Evolutionary conservation across 2,797 vertebrate genomes (phyloP), one percentile per base, ranked within the genome.

Genomic region (Tarsius wallacei): DNA sequence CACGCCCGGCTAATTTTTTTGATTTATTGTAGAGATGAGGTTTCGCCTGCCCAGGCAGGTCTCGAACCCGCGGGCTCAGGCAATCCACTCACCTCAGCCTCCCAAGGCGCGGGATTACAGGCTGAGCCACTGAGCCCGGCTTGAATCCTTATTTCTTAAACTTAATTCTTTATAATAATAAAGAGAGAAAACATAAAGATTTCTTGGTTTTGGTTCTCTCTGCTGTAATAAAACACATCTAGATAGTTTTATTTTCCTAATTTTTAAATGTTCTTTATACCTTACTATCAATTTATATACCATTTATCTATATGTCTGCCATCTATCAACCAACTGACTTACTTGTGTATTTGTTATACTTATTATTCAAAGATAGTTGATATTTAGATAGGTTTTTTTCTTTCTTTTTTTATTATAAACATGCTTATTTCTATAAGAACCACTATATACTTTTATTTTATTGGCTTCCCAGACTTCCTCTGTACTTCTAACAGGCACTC

Each of bases 111-210:
- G n/a, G n/a, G n/a, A n/a, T n/a, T n/a, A n/a, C n/a, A n/a, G n/a
- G n/a, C n/a, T n/a, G n/a, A n/a, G n/a, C n/a, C n/a, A n/a, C n/a
- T n/a, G n/a, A n/a, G n/a, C n/a, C n/a, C n/a, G n/a, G n/a, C n/a
- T n/a, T n/a, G 1, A 92, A 36, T 84, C 17, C 9, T 91, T 28
- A 86, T 80, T 68, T 93, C 77, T 91, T 24, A 86, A 76, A 53
- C 3, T 76, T 57, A 73, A 53, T 59, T 87, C 80, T 91, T 28
- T 15, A 49, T 80, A 90, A 14, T 24, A 6, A 63, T n/a, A 91
- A 61, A 85, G 14, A 13, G 64, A 31, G 31, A 85, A 87, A 80
- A 49, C 7, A 59, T 64, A 71, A 2, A 0, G 1, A 90, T 76
- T 84, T 84, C 61, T 93, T 59, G 74, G 17, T 42, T 73, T 2